Conservation (phyloP, 2,113 vertebrate species). For the Anoplopoma fimbria region DNA sequence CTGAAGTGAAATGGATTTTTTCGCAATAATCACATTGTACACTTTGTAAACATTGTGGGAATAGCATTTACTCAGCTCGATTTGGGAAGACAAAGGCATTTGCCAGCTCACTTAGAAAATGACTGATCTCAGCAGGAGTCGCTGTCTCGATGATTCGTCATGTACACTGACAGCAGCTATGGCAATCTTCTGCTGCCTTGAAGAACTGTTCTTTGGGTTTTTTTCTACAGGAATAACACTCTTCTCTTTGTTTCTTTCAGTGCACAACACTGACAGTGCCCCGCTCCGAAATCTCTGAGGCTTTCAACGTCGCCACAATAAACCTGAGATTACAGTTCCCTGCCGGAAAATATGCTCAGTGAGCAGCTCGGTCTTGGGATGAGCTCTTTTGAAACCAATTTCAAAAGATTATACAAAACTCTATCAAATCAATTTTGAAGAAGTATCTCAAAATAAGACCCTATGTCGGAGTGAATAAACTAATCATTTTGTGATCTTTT, state of each 20-base stretch:
- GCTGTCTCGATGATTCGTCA: constrained; percentile 2
- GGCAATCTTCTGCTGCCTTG: neutral
- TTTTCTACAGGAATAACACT: constrained; percentile 32
- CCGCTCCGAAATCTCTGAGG: constrained; percentile 15
- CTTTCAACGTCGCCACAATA: constrained; percentile 16
- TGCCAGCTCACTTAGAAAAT: constrained; percentile 13
- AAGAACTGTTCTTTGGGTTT: neutral
- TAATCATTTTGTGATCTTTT: constrained; percentile 12
- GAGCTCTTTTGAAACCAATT: constrained; percentile 32
- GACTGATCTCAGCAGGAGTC: constrained; percentile 5
- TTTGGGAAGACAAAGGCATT: constrained; percentile 24
- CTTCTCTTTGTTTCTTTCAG: constrained; percentile 55
- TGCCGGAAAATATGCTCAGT: constrained; percentile 47
- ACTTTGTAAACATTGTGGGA: constrained; percentile 29
- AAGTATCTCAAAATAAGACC: constrained; percentile 35
- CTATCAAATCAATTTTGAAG: constrained; percentile 38
- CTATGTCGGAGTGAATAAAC: neutral
- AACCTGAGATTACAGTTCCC: constrained; percentile 38
- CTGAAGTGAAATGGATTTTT: constrained; percentile 54
- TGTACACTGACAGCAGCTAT: neutral
- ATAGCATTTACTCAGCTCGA: constrained; percentile 24
- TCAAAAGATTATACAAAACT: constrained; percentile 31
- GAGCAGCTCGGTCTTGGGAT: constrained; percentile 31
- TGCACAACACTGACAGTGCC: neutral
- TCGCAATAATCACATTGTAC: constrained; percentile 56